phyloP scores from a whole-genome alignment of 2,888 invertebrate genomes.

The Melikaiella ostensackeni region DNA sequence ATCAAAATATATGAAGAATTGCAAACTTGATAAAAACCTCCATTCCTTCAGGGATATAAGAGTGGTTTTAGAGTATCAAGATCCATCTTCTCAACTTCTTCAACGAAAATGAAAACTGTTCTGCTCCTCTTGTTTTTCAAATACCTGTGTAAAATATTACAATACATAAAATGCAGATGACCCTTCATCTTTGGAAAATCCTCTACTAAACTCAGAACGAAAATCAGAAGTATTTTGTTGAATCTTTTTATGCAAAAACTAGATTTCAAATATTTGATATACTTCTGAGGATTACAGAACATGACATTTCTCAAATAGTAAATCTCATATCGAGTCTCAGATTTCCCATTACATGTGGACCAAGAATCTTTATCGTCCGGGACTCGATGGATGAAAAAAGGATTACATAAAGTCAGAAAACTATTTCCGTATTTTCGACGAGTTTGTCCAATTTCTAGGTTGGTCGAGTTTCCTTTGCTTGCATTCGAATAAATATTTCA shows the following conservation, averaged over 20 bases:
- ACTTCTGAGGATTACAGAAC: background rate
- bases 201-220: too few species aligned
- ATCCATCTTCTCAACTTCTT: too few species aligned
- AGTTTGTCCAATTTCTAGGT: background rate
- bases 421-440: background rate
- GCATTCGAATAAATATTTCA: background rate
- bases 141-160: too few species aligned
- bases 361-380: background rate
- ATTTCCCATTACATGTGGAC: background rate
- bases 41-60: too few species aligned
- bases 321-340: background rate
- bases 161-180: too few species aligned
- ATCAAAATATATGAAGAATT: background rate
- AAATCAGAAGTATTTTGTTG: background rate
- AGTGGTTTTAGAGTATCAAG: conserved; percentile 8
- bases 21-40: background rate
- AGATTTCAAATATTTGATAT: background rate
- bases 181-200: too few species aligned
- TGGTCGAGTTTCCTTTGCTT: background rate
- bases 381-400: background rate
- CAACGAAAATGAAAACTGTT: too few species aligned
- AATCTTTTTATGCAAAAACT: background rate
- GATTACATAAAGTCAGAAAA: background rate
- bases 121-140: too few species aligned
- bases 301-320: background rate